These are phyloP conservation scores for Gobio occitaniae DNA, from an alignment of 2,797 vertebrate species.

Conservation along the genomic window DNA sequence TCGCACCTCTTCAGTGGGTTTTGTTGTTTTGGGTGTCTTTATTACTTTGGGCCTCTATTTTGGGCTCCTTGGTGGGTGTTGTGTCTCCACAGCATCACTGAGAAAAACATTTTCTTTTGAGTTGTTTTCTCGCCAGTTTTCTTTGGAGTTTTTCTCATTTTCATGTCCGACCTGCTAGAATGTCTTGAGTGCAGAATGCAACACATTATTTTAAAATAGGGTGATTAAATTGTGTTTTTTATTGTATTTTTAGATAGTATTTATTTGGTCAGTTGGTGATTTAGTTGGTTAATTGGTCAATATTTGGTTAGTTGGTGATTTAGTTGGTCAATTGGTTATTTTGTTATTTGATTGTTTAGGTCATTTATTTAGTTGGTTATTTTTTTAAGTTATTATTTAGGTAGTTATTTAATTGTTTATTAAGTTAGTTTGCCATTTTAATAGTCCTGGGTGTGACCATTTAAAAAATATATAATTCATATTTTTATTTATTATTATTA, in stretches of 20 bases:
- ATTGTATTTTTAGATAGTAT: background rate
- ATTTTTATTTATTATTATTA: background rate
- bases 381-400: background rate
- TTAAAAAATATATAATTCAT: too few species aligned
- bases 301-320: background rate
- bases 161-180: background rate
- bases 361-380: background rate
- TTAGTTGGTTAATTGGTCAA: background rate
- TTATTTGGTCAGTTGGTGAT: background rate
- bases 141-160: background rate
- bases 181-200: background rate
- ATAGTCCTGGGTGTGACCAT: too few species aligned
- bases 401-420: background rate
- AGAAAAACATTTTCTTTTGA: background rate
- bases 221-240: background rate
- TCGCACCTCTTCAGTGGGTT: slow-evolving; percentile 11
- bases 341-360: background rate
- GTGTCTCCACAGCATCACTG: background rate
- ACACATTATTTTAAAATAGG: background rate
- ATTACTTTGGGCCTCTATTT: slow-evolving; percentile 18
- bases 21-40: slow-evolving; percentile 19
- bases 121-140: background rate
- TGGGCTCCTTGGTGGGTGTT: background rate
- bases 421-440: background rate
- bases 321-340: background rate